phyloP scores from a whole-genome alignment of 2,888 invertebrate species.

The Ectobius pallidus region DNA sequence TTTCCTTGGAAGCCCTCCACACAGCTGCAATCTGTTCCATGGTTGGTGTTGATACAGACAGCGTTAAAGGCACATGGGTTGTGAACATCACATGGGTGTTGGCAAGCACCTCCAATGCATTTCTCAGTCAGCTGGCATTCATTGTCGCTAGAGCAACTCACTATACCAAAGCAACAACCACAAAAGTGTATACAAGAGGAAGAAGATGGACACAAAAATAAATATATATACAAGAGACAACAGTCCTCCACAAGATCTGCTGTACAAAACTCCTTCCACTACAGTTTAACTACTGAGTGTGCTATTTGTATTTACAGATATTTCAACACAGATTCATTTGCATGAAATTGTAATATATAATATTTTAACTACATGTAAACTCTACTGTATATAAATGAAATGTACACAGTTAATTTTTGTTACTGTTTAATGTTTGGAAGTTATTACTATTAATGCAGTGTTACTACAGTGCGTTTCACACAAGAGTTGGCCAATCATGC shows the following conservation, averaged over 20 bases:
- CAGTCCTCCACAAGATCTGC: constrained; percentile 17
- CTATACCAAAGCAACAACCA: constrained; percentile 56
- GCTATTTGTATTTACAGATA: constrained; percentile 13
- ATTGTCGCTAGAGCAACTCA: constrained; percentile 84
- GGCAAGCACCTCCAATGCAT: constrained; percentile 84
- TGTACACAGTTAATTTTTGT: too few relatives aligned
- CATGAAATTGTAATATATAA: too few relatives aligned
- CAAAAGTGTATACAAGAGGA: constrained; percentile 17
- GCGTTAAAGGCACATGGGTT: constrained; percentile 85
- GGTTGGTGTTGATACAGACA: constrained; percentile 86
- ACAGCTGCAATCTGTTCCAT: constrained; percentile 85
- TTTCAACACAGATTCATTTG: neutral
- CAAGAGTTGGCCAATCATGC: too few relatives aligned
- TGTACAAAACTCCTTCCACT: neutral
- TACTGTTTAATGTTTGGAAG: too few relatives aligned
- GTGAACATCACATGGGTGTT: constrained; percentile 83
- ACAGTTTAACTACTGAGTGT: neutral
- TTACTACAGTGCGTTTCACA: too few relatives aligned
- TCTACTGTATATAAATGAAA: too few relatives aligned
- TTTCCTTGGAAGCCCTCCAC: constrained; percentile 86
- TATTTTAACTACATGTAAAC: too few relatives aligned
- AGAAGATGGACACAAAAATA: neutral
- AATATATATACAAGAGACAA: constrained; percentile 13
- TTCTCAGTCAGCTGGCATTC: constrained; percentile 86
- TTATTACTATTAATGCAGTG: neutral